Conservation (phyloP, 2,797 vertebrate genomes). For the Pseudochirops cupreus region DNA sequence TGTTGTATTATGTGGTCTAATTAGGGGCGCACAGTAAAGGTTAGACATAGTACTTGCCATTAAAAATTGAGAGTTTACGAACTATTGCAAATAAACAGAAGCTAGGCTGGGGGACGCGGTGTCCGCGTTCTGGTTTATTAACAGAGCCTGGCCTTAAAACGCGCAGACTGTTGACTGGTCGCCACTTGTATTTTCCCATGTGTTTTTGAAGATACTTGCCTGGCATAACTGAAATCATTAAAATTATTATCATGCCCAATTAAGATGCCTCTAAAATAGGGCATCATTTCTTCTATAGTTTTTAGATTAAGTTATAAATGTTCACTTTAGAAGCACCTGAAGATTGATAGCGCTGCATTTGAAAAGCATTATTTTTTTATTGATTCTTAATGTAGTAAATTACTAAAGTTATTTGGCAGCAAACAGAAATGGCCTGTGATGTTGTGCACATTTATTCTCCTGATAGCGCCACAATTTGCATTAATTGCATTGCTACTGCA, state of each 20-base stretch:
- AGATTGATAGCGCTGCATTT: constrained; percentile 96
- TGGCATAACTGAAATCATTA: constrained; percentile 76
- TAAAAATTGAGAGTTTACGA: not conserved
- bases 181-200: constrained; percentile 60
- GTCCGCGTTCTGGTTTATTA: not conserved
- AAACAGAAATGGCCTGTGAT: constrained; percentile 94
- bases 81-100: not conserved
- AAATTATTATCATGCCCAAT: constrained; percentile 79
- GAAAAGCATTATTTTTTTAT: constrained; percentile 99
- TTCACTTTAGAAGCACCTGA: constrained; percentile 86
- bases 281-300: constrained; percentile 84
- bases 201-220: constrained; percentile 67
- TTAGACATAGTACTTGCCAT: not conserved
- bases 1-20: not conserved
- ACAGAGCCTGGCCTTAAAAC: constrained; percentile 65
- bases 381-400: constrained; percentile 99
- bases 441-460: constrained; percentile 93
- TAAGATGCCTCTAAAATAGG: constrained; percentile 81
- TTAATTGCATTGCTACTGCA: constrained; percentile 98
- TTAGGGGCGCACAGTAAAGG: not conserved
- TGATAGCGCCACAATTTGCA: constrained; percentile 94
- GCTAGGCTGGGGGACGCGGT: not conserved
- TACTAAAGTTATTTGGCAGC: constrained; percentile 98
- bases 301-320: constrained; percentile 90
- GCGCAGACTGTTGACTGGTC: constrained; percentile 54